Evolutionary conservation across 2,113 vertebrate species (phyloP).

Genomic region (Zapornia atra): DNA sequence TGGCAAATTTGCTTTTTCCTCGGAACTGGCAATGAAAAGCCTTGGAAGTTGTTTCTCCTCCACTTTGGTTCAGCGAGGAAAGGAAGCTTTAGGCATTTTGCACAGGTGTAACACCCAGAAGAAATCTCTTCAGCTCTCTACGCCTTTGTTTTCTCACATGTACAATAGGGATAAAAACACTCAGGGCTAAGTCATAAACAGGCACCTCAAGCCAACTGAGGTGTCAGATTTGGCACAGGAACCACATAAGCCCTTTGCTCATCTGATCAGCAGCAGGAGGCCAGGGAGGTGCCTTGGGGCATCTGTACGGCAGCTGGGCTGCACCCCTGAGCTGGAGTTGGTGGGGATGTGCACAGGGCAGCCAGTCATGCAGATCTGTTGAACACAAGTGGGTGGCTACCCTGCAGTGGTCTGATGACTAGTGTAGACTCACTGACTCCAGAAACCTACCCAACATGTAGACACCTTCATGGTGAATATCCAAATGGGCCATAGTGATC

Average conservation of each 20-base stretch:
- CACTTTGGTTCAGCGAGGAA: neutral
- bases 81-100: neutral
- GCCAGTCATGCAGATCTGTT: fast-evolving
- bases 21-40: neutral
- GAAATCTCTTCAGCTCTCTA: neutral
- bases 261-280: neutral
- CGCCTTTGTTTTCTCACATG: neutral
- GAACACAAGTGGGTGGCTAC: neutral
- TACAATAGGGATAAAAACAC: neutral
- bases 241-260: neutral
- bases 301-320: neutral
- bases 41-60: neutral
- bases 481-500: neutral
- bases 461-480: neutral
- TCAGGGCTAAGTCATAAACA: neutral
- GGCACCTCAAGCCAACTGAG: neutral
- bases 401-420: neutral
- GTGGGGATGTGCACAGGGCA: neutral
- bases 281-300: neutral
- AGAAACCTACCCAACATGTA: neutral
- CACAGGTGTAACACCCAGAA: neutral
- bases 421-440: neutral
- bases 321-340: neutral
- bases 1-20: neutral
- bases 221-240: neutral